Percentiles rank a stretch among this genome's conserved stretches.
Conservation (phyloP, 1,140 invertebrate species). For the Trachymyrmex cornetzi region DNA sequence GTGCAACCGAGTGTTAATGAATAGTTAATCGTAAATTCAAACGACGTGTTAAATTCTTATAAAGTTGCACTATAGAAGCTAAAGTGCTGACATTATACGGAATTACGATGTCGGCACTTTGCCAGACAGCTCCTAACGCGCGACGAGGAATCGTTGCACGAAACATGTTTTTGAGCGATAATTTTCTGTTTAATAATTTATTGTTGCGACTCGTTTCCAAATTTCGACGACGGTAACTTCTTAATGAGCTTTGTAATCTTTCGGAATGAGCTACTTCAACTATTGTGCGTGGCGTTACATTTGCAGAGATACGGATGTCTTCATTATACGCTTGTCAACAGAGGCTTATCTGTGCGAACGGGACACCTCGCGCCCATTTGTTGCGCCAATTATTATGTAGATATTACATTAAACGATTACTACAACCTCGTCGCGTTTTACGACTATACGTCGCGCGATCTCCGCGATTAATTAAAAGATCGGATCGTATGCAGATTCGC, state of each 20-base stretch:
- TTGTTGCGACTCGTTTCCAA: constrained; percentile 6
- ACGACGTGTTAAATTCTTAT: constrained; percentile 12
- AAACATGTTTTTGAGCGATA: constrained; percentile 13
- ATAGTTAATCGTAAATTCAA: constrained; percentile 29
- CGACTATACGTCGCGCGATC: background rate
- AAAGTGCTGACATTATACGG: background rate
- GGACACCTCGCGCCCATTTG: background rate
- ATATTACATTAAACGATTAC: constrained; percentile 27
- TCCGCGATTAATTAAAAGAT: constrained; percentile 31
- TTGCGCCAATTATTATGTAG: background rate
- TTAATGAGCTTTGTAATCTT: constrained; percentile 21
- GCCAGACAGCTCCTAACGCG: background rate
- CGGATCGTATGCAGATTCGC: constrained; percentile 36
- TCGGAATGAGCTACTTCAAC: background rate
- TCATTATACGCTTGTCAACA: constrained; percentile 32
- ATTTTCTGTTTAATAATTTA: constrained; percentile 39
- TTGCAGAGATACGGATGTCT: constrained; percentile 31
- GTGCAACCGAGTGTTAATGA: background rate
- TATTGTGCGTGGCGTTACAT: background rate
- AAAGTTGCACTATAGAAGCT: background rate
- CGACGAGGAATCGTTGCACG: background rate
- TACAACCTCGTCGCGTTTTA: background rate
- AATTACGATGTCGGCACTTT: constrained; percentile 16
- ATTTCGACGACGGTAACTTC: constrained; percentile 11
- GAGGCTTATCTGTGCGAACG: constrained; percentile 17